These are phyloP conservation scores for Atta texana DNA, from an alignment of 1,140 invertebrate species.

Conservation along the genomic window DNA sequence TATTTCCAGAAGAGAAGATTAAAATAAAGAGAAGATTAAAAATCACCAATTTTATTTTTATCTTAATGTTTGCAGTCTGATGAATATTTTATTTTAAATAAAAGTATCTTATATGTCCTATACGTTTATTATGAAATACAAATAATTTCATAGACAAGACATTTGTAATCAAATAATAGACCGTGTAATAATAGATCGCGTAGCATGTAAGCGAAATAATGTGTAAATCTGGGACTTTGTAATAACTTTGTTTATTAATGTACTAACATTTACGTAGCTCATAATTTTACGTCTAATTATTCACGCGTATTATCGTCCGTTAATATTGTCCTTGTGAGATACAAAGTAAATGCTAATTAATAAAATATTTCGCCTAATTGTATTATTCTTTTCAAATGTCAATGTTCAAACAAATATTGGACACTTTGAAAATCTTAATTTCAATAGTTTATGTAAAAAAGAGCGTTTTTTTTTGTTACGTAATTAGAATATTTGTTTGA, in stretches of 20 bases:
- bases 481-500: background rate
- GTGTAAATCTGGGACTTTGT: conserved; percentile 22
- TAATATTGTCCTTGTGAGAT: background rate
- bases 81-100: conserved; percentile 1
- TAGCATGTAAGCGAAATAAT: conserved; percentile 46
- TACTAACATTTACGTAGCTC: conserved; percentile 7
- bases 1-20: background rate
- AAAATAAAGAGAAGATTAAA: conserved; percentile 4
- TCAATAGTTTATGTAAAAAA: background rate
- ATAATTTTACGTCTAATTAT: conserved; percentile 15
- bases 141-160: conserved; percentile 22
- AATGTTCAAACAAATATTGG: conserved; percentile 8
- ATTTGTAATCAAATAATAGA: conserved; percentile 47
- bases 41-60: background rate
- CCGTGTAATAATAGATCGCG: conserved; percentile 15
- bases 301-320: background rate
- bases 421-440: background rate
- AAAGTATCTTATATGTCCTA: background rate
- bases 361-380: conserved; percentile 37
- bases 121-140: conserved; percentile 35
- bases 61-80: too few species aligned
- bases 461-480: background rate
- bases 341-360: conserved; percentile 8
- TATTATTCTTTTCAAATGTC: background rate
- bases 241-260: conserved; percentile 18